Base-by-base conservation (phyloP, 64 coral and sea anemone genomes). In the Montipora cactus region DNA sequence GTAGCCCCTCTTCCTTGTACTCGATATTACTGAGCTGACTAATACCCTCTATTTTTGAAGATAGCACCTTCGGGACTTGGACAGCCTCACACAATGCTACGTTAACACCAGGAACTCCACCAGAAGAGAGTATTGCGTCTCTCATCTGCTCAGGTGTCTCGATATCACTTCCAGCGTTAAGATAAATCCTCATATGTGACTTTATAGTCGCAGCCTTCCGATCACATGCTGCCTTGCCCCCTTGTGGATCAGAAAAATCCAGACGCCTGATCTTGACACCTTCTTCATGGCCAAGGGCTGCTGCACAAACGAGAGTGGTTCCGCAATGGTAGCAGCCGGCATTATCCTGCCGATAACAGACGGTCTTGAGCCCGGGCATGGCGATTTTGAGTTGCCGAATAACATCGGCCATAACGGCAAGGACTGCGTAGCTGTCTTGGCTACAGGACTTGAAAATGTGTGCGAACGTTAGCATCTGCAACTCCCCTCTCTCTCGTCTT, bases 191-290 rank as follows among this genome's bases (percentile, higher is more conserved):
- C 87, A 89, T 89, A 55, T 77, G 87, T 37, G 69, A 77, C 74
- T 89, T 89, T 59, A 89, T 89, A 61, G 75, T 89, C 16, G 51
- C 87, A 75, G 87, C 87, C 57, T 89, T 78, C 14, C 76, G 74
- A 77, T 88, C 85, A 75, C 85, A 88, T 88, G 85, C 50, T 5
- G 67, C 68, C 48, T 90, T 89, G 37, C 87, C 87, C 14, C 74
- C 87, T 89, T 89, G 87, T 46, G 87, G 75, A 76, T 89, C 87
- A 44, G 87, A 89, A 89, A 89, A 89, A 75, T 89, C 87, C 62
- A 89, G 75, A 76, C 53, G 88, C 25, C 87, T 74, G 53, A 89
- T 76, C 49, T 74, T 76, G 87, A 89, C 74, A 77, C 87, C 87
- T 76, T 76, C 72, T 74, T 77, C 49, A 25, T 77, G 51, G 87